Base-by-base conservation (phyloP, 2,113 vertebrate species). In the Macroglossus sobrinus region DNA sequence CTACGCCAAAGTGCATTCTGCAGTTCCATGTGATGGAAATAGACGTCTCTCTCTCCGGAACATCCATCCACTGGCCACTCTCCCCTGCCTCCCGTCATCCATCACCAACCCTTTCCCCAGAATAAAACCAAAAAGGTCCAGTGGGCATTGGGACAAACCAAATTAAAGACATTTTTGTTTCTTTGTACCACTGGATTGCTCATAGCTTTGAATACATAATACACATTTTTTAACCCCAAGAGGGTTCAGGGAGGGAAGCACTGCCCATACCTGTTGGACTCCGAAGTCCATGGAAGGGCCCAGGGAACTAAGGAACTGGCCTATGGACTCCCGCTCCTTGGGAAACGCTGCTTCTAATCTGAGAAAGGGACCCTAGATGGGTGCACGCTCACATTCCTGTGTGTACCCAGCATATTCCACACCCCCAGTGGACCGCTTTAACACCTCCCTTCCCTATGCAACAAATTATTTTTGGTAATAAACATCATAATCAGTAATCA, bases 11-110 rank as follows among this genome's bases (percentile, higher is more conserved):
- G 50, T 33, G 47, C 6, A 7, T 47, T 26, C 59, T 55, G 15
- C 3, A 33, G 21, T 50, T 57, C 61, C 11, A 0, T 3, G 22
- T 30, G 5, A 55, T 47, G 14, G 26, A 13, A 47, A 50, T 15
- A 9, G 45, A 7, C 18, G 4, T 28, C 11, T 59, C 40, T 38
- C 9, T 26, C 26, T 90, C 50, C 26, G 50, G 40, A 79, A 38
- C 6, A 16, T 1, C 22, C 53, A 33, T 0, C 28, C 45, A 33
- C 12, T n/a, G 22, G 26, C 28, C 4, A 0, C 38, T 33, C 35
- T 28, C 45, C 7, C 55, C n/a, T 5, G 0, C 14, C 14, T 7
- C 53, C 9, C 2, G 55, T 18, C 16, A 2, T 57, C 59, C 35
- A 19, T 74, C 53, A 53, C 38, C 7, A 30, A 30, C 18, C 15